A percentile compares a stretch with the other conserved stretches of the same genome.
These are phyloP conservation scores for Anarsia innoxiella DNA, from an alignment of 2,888 invertebrate genomes.

Conservation along the genomic window DNA sequence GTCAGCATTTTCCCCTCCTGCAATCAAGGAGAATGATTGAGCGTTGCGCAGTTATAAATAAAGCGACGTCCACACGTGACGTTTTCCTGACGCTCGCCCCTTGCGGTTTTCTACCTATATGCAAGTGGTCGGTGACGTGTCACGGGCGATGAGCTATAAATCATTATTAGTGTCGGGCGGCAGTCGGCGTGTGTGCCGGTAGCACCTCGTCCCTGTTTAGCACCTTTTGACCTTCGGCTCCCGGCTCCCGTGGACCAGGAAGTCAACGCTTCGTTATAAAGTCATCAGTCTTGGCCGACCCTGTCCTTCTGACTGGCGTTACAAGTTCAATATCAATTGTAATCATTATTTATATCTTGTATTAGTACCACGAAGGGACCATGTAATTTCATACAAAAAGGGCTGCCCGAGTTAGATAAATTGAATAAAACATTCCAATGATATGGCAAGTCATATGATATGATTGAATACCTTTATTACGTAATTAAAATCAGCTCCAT, in stretches of 20 bases:
- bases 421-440: too few relatives aligned
- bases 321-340: conserved; percentile 33
- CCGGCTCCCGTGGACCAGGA: conserved; percentile 48
- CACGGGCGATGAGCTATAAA: conserved; percentile 48
- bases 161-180: conserved; percentile 62
- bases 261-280: conserved; percentile 49
- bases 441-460: too few relatives aligned
- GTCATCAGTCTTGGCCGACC: conserved; percentile 44
- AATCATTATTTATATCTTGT: too few relatives aligned
- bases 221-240: conserved; percentile 50
- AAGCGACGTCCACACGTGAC: background rate
- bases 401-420: too few relatives aligned
- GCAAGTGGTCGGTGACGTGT: conserved; percentile 27
- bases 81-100: conserved; percentile 14
- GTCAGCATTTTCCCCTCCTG: conserved; percentile 75
- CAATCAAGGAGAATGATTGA: conserved; percentile 22
- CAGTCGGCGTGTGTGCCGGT: conserved; percentile 45
- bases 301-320: conserved; percentile 33
- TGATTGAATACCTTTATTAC: too few relatives aligned
- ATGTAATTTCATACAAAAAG: too few relatives aligned
- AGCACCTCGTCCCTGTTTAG: conserved; percentile 57
- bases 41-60: background rate
- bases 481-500: too few relatives aligned
- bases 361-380: too few relatives aligned
- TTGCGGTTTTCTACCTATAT: conserved; percentile 25